A percentile compares a stretch with the other conserved stretches of the same genome.
Evolutionary conservation across 2,888 invertebrate species (phyloP).

Genomic region (Eupithecia dodoneata): DNA sequence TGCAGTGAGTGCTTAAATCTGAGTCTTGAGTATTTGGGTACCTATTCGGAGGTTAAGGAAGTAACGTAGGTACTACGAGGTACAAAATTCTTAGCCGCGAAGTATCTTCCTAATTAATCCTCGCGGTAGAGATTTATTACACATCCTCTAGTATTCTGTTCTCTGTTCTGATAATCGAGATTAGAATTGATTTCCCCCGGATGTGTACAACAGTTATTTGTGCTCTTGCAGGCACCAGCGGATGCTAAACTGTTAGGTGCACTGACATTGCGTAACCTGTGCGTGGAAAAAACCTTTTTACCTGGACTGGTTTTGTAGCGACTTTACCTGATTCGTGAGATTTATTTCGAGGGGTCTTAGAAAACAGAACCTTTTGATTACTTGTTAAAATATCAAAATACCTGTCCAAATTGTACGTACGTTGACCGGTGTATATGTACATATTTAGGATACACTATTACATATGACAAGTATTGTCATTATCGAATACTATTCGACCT

Average conservation of each 20-base stretch:
- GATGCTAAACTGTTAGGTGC: conserved; percentile 39
- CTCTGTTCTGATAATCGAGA: conserved; percentile 19
- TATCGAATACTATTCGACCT: no score
- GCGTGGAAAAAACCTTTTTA: conserved; percentile 12
- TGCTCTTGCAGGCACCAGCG: conserved; percentile 28
- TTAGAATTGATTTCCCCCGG: conserved; percentile 39
- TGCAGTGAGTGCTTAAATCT: no score
- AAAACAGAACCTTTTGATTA: background rate
- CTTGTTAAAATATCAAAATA: background rate
- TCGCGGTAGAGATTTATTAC: background rate
- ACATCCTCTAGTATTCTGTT: conserved; percentile 1
- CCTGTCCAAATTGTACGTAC: background rate
- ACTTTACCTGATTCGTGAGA: background rate
- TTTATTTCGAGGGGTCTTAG: background rate
- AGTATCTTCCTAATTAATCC: background rate
- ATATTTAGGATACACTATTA: no score
- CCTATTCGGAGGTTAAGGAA: no score
- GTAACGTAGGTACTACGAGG: no score
- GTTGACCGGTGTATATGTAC: no score
- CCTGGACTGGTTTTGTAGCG: background rate
- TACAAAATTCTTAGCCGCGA: background rate
- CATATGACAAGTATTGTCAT: no score
- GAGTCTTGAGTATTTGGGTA: no score
- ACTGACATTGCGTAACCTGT: conserved; percentile 25
- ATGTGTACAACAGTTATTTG: conserved; percentile 38